Evolutionary conservation across 2,113 vertebrate species (phyloP).

Genomic region (Phoenicopterus ruber): DNA sequence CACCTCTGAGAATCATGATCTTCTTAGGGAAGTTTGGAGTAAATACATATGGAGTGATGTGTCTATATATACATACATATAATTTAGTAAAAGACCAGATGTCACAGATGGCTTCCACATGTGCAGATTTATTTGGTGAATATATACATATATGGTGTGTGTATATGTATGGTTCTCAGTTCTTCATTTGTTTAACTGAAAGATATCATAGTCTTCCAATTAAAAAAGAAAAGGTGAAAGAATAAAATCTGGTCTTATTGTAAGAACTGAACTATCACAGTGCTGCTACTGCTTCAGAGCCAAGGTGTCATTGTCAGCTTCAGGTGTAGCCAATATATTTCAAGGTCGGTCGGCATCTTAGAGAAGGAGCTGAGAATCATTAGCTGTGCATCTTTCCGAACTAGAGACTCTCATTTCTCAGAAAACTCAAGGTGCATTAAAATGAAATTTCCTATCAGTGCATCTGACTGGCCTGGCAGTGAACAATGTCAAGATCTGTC

Average conservation of each 20-base stretch:
- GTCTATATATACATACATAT: background rate
- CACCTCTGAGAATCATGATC: background rate
- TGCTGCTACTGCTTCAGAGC: background rate
- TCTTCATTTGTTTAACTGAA: background rate
- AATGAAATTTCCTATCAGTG: background rate
- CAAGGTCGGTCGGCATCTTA: background rate
- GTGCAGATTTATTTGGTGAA: background rate
- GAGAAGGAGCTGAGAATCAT: background rate
- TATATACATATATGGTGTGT: no score
- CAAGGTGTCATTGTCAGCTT: background rate
- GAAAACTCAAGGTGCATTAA: background rate
- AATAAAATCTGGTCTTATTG: background rate
- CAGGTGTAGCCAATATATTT: background rate
- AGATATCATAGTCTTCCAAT: background rate
- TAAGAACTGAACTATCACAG: background rate
- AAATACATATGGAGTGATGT: background rate
- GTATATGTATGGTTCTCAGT: background rate
- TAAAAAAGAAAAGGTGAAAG: background rate
- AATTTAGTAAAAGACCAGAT: slow-evolving; percentile 4
- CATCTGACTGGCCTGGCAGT: background rate
- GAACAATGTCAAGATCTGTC: background rate
- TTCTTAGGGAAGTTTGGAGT: background rate
- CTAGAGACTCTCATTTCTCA: background rate
- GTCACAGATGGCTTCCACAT: slow-evolving; percentile 19
- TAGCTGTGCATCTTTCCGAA: background rate